Conservation (phyloP, 2,113 vertebrate genomes). For the Ifrita kowaldi region DNA sequence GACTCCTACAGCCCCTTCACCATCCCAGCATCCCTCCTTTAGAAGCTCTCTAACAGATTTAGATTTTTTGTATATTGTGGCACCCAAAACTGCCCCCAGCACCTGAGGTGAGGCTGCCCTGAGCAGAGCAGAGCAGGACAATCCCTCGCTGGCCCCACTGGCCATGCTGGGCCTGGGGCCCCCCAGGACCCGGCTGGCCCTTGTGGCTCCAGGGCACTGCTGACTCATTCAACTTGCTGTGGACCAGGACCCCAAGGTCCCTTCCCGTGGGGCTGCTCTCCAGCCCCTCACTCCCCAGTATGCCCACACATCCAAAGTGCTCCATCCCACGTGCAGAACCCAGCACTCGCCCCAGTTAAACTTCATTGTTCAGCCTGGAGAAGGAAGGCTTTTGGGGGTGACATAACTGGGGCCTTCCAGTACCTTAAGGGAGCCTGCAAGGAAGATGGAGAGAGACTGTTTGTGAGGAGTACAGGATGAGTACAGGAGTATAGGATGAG, state of each 20-base stretch:
- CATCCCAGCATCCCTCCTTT: not conserved
- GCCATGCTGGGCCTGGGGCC: not conserved
- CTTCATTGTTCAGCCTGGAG: not conserved
- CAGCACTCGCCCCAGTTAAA: no score
- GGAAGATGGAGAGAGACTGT: not conserved
- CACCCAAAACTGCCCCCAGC: not conserved
- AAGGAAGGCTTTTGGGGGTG: not conserved
- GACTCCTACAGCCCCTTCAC: not conserved
- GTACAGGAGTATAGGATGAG: no score
- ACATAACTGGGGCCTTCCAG: not conserved
- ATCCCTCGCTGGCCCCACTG: not conserved
- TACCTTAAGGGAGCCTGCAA: not conserved
- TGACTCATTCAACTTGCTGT: fast-evolving
- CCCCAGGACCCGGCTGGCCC: fast-evolving
- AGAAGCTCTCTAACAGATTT: not conserved
- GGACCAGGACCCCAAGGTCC: not conserved
- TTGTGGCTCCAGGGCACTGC: not conserved
- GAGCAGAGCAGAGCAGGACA: not conserved
- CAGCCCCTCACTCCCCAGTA: not conserved
- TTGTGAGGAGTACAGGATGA: no score
- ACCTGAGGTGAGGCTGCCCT: not conserved
- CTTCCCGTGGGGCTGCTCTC: not conserved
- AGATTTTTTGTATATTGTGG: not conserved
- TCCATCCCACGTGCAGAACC: not conserved
- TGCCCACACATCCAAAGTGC: not conserved